Evolutionary conservation across 2,888 invertebrate genomes (phyloP), one percentile per base, ranked within the genome.

Genomic region (Synanthedon tipuliformis): DNA sequence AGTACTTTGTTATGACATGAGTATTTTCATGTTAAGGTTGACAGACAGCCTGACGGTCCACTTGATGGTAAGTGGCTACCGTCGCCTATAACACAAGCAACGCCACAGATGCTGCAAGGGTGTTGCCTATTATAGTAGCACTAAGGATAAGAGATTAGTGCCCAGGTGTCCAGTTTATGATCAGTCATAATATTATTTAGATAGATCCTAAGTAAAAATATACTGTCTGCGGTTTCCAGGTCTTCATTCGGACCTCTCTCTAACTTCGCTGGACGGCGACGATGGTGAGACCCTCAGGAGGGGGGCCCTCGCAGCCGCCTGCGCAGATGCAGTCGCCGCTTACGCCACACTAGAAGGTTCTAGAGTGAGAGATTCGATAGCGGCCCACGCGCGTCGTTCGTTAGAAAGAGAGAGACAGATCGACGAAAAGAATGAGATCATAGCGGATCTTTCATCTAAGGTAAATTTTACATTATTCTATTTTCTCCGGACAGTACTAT

Each of bases 371-470:
- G 94, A 94, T 70, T 91, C 94, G 63, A 86, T 94, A 52, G 95
- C 95, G 51, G 92, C 93, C 60, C 91, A 94, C 13, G 91, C 93
- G 54, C 89, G 93, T 23, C 91, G 94, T 52, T 89, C 94, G 7
- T 88, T 93, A 57, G 94, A 95, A 60, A 88, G 94, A 53, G 94
- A 94, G 67, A 89, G 94, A 23, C 95, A 95, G 81, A 89, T 95
- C 51, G 93, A 94, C 64, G 91, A 93, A 70, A 92, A 94, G 68
- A 92, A 92, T 55, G 94, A 95, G 57, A 86, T 93, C 52, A 91
- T 95, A 53, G 91, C 94, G 69, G 94, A 95, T 61, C 88, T 95
- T 57, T 94, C 93, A 60, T 93, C 93, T 65, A 94, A 94, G 88
- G 92, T 94, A 67, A 82, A 84, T 53, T 45, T 11, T 27, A 27